Conservation (phyloP, 2,113 vertebrate genomes). For the Scortum barcoo region DNA sequence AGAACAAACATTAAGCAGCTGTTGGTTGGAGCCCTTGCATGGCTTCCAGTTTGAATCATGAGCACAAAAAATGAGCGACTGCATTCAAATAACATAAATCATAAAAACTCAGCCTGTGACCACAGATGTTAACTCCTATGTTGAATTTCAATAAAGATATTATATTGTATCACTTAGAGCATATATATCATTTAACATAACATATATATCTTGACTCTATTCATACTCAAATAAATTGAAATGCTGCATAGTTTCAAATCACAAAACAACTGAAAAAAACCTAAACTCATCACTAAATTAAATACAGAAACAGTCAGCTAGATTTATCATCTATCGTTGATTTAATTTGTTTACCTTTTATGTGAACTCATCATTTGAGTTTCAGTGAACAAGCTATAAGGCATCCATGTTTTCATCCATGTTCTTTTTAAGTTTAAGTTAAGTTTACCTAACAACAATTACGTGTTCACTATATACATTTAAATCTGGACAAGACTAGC, state of each 20-base stretch:
- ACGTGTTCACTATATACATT: not conserved
- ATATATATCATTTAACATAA: too few relatives aligned
- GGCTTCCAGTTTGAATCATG: not conserved
- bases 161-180: too few relatives aligned
- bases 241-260: not conserved
- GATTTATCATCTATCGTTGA: not conserved
- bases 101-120: constrained; percentile 3
- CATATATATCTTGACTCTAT: too few relatives aligned
- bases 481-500: constrained; percentile 6
- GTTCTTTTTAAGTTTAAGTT: too few relatives aligned
- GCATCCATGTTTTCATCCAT: not conserved
- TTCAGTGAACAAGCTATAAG: not conserved
- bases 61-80: not conserved
- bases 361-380: not conserved
- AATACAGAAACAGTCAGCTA: not conserved
- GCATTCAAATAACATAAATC: constrained; percentile 7
- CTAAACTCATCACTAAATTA: not conserved
- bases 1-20: not conserved
- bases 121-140: not conserved
- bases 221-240: not conserved
- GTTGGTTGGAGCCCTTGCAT: constrained; percentile 4
- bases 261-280: not conserved
- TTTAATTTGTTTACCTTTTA: not conserved
- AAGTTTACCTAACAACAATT: not conserved
- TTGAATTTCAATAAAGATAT: not conserved